A percentile compares a stretch with the other conserved stretches of the same genome.
Evolutionary conservation across 2,888 invertebrate genomes (phyloP).

Genomic region (Tipula lateralis): DNA sequence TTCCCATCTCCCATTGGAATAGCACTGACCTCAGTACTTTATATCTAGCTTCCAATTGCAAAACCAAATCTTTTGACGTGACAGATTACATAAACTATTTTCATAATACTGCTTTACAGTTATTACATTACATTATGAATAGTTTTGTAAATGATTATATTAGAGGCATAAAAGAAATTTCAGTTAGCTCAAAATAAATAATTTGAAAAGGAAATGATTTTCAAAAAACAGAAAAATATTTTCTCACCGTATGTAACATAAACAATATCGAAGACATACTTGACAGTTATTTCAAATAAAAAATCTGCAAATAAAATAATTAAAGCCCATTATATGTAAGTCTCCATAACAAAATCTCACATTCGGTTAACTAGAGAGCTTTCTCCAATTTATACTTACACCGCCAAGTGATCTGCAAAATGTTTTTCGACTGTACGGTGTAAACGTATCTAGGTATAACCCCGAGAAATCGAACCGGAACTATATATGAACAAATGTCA

Average conservation of each 20-base stretch:
- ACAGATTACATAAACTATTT: too few relatives aligned
- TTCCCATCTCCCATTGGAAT: too few relatives aligned
- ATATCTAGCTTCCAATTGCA: too few relatives aligned
- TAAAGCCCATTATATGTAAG: background rate
- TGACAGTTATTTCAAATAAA: background rate
- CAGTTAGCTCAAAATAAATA: background rate
- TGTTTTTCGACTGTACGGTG: background rate
- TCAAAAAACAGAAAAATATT: background rate
- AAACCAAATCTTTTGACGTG: too few relatives aligned
- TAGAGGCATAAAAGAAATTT: background rate
- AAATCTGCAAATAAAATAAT: background rate
- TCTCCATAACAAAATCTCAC: background rate
- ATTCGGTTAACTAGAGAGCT: background rate
- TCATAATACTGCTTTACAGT: too few relatives aligned
- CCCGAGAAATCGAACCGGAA: background rate
- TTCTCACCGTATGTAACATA: background rate
- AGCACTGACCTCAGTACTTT: too few relatives aligned
- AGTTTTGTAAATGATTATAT: too few relatives aligned
- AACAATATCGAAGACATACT: background rate
- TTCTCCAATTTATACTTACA: background rate
- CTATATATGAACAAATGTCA: background rate
- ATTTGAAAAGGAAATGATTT: slow-evolving; percentile 19
- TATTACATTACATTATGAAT: background rate
- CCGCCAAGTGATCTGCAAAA: background rate
- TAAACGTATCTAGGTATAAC: background rate